Base-by-base conservation (phyloP, 2,113 vertebrate genomes). In the Hippocampus zosterae region DNA sequence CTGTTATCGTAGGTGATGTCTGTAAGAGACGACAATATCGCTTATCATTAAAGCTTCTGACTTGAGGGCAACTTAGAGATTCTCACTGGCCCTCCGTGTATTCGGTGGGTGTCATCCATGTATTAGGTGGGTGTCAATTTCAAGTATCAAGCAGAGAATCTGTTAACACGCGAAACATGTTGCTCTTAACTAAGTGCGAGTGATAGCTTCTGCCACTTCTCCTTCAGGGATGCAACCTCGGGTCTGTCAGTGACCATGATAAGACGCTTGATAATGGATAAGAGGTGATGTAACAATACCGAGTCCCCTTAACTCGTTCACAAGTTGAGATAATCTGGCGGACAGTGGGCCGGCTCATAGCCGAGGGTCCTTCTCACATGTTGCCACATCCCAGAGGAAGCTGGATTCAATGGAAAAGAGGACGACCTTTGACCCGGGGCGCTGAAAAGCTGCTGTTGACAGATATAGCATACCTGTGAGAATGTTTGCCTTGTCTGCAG, bases 391-490 rank as follows among this genome's bases (percentile, higher is more conserved):
- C 86, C 85, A 76, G 78, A 89, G 88, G 90, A 91, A 91, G 83
- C 85, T 23, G 67, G 75, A 53, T 81, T 88, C 74, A 77, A 3
- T 84, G 83, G 88, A 87, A 78, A 84, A 81, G 78, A 87, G 86
- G 65, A 80, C 85, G 87, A 84, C 88, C 87, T 78, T 0, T 85
- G 85, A 81, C 86, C 88, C 15, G n/a, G 27, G 57, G 79, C 73
- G 88, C 83, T 84, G 88, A 90, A 84, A 88, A 87, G 81, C 73
- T 44, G 52, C 80, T 86, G 87, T 86, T 88, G 88, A 91, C 85
- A 85, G 90, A 91, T 87, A 90, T 87, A 83, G 83, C 87, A 90
- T 90, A 91, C 87, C 90, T 90, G 90, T 91, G 90, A 91, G 90
- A 91, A 84, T 88, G 85, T 87, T 88, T 83, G 81, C 78, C 75